phyloP scores from a whole-genome alignment of 35 echinoderm and acorn worm species.

The Apostichopus parvimensis region DNA sequence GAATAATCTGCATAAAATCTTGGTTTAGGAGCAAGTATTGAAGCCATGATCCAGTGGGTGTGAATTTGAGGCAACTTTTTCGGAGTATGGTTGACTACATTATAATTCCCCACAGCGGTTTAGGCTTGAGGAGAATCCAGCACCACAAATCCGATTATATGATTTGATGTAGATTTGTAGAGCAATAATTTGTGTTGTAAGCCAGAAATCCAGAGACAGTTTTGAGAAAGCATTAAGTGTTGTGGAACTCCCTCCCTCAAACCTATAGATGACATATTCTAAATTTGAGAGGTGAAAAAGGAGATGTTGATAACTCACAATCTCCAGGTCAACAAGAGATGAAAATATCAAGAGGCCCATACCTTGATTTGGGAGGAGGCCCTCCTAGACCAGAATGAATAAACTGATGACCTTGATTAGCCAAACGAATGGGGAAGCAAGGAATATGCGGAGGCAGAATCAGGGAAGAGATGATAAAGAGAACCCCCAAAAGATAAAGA shows the following conservation, averaged over 20 bases:
- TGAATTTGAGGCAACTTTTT: no score
- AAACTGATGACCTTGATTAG: not conserved
- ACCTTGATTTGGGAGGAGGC: conserved; percentile 7
- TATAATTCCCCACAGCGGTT: no score
- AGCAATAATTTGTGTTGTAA: no score
- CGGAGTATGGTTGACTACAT: no score
- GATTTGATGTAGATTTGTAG: no score
- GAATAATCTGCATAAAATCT: not conserved
- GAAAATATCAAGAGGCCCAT: not conserved
- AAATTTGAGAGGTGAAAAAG: not conserved
- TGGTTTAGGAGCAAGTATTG: not conserved
- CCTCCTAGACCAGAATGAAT: not conserved
- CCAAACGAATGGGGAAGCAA: not conserved
- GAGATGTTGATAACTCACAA: not conserved
- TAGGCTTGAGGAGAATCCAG: no score
- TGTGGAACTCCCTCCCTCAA: no score
- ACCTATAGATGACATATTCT: not conserved
- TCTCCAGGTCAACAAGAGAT: not conserved
- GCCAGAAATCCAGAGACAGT: no score
- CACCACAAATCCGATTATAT: no score
- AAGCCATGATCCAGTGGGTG: not conserved
- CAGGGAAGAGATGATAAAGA: no score
- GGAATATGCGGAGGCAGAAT: not conserved
- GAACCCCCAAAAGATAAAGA: no score
- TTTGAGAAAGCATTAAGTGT: no score